Base-by-base conservation (phyloP, 2,113 vertebrate species). In the Heloderma charlesbogerti region DNA sequence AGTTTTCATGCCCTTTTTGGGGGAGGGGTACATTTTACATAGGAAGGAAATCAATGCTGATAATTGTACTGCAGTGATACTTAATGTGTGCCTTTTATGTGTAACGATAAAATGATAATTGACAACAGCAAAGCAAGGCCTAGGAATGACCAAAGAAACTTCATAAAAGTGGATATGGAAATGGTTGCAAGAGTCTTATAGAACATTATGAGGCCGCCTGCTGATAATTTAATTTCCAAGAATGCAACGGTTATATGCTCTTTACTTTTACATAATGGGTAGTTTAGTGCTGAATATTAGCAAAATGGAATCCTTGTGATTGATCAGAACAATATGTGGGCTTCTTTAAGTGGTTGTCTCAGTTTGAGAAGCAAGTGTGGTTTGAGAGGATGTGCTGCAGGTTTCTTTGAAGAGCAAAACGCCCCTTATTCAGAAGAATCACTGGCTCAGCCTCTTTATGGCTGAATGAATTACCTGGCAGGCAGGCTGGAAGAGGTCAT, bases 231-330 rank as follows among this genome's bases (percentile, higher is more conserved):
- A 84, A 57, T 82, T 80, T 92, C 90, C 90, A 93, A 43, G 54
- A 79, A 60, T 77, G 83, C 85, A 89, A 89, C 31, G 79, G 85
- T 94, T 57, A 94, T 78, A 91, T 67, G 31, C 9, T 3, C 3
- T 89, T 94, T 91, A 93, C 80, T 91, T 79, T 3, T 48, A 85
- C 87, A 29, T 87, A 86, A 67, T 81, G 12, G 10, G 29, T 84
- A 16, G 37, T 90, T n/a, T 88, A 86, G 88, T 54, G 85, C 45
- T 93, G 86, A 83, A 92, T 95, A 77, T 54, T 67, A 94, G 81
- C 63, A 89, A 18, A 87, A 77, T 43, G 22, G 37, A 67, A 89
- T 91, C 66, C 3, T n/a, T 43, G 88, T 71, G 94, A 54, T 75
- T 83, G 40, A 94, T 72, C 88, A 67, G 90, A 92, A 89, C 20